Base-by-base conservation (phyloP, 2,888 invertebrate genomes). In the Trichogramma evanescens region DNA sequence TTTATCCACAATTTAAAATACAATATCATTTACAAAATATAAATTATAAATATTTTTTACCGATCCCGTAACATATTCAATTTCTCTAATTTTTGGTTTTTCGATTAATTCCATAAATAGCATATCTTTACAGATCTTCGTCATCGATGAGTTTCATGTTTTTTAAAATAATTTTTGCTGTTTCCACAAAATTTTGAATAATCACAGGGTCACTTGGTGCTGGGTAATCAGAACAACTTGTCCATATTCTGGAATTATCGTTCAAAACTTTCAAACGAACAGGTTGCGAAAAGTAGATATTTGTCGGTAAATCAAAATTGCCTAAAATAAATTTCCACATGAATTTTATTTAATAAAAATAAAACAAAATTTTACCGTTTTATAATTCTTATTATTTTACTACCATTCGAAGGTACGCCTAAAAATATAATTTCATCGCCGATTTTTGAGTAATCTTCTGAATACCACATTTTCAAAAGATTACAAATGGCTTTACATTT, bases 371-470 rank as follows among this genome's bases (percentile, higher is more conserved):
- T 1, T 48, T 41, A 4, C 41, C 26, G n/a, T 46, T n/a, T 43
- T 13, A 49, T 50, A 41, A 52, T 4, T n/a, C 10, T 44, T 41
- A 42, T 46, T 46, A 44, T 53, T 42, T 56, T 68, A 62, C 70
- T 76, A 82, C 83, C 85, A 69, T 83, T 74, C 58, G 85, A 84
- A 64, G 66, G 69, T 62, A 84, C 73, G 62, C 84, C 85, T 54
- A 85, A 74, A 60, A 80, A 82, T 50, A 83, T 74, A 55, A 85
- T 78, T 65, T 79, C 70, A 54, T 78, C 70, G 4, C 60, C 67
- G 9, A 63, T 58, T 5, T 79, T 70, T 64, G 77, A 70, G 8
- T 71, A 70, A 9, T 78, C 71, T 50, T 80, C 73, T 45, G 50
- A 9, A 39, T 81, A 79, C 85, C 85, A 85, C 50, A 81, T 58